These are phyloP conservation scores for Silurus asotus DNA, from an alignment of 2,113 vertebrate genomes.

Conservation along the genomic window DNA sequence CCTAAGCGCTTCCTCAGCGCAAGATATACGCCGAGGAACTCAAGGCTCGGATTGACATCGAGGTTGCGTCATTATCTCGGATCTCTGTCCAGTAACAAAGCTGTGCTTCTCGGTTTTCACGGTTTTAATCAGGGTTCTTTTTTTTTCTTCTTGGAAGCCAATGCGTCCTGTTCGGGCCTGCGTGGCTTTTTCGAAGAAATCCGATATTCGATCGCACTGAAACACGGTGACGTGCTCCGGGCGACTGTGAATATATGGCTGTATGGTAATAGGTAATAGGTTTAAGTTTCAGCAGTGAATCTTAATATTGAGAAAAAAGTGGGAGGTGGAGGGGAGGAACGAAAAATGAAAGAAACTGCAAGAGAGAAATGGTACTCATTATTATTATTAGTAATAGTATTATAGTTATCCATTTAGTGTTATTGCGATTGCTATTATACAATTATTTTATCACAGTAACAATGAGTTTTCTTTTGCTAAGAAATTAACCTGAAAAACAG, in stretches of 20 bases:
- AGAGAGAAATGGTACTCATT: neutral
- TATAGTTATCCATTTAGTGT: too few relatives aligned
- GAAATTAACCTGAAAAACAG: neutral
- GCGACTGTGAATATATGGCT: constrained; percentile 2
- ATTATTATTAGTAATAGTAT: neutral
- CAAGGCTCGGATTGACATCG: neutral
- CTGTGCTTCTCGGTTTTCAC: neutral
- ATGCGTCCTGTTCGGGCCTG: constrained; percentile 1
- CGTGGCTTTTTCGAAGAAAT: neutral
- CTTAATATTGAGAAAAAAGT: too few relatives aligned
- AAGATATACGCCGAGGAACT: neutral
- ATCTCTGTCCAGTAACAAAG: neutral
- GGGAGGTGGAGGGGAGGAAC: neutral
- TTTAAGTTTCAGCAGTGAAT: neutral
- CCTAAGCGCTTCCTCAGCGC: neutral
- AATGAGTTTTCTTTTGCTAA: too few relatives aligned
- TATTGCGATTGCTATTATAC: too few relatives aligned
- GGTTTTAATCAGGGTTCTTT: neutral
- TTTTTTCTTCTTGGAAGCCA: neutral
- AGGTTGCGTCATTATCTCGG: neutral
- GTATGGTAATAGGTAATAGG: neutral
- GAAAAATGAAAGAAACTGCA: too few relatives aligned
- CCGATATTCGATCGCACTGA: neutral
- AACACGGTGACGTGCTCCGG: neutral
- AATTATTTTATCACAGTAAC: neutral